Base-by-base conservation (phyloP, 64 coral and sea anemone genomes). In the Catalaphyllia jardinei region DNA sequence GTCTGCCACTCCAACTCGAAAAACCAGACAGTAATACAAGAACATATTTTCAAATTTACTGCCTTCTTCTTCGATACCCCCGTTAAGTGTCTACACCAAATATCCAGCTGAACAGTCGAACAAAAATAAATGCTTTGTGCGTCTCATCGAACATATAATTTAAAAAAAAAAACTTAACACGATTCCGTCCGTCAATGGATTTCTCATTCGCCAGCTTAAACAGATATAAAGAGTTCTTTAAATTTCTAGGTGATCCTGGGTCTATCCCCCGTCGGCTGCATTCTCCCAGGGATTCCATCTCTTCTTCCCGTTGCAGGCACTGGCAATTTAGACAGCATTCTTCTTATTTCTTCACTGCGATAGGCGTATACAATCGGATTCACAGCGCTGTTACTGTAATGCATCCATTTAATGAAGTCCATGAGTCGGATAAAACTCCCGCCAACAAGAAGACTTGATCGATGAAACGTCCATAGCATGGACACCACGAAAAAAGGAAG, bases 381-480 rank as follows among this genome's bases (percentile, higher is more conserved):
- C 0, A 93, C 82, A 4, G 71, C 87, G 29, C 93, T 94, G 82
- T 94, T 94, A 22, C 93, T 87, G 29, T 87, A 94, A 55, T 90
- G 93, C 93, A 94, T 94, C 88, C 80, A 91, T 52, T 90, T 94
- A 16, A 94, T 84, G 31, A 90, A 91, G 72, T 91, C 89, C 54
- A 91, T 64, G 29, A 91, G 79, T 1, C 65, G 39, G 2, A 62
- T 57, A 17, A 83, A 74, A 20, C 61, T 73, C 5, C 42, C 12
- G 18, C 15, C 89, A 15, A 20, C 20, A 29, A 79, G 89, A 6
- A 91, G 71, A 25, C 71, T 52, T 4, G 69, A 57, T 50, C 55
- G 67, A 19, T 80, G 51, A 51, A 82, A 91, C 4, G 80, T 29
- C 17, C 17, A 91, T 2, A 91, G 20, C 18, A 91, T 9, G 18